These are phyloP conservation scores for Caenorhabditis auriculariae DNA, from an alignment of 2,888 invertebrate genomes.

Conservation along the genomic window DNA sequence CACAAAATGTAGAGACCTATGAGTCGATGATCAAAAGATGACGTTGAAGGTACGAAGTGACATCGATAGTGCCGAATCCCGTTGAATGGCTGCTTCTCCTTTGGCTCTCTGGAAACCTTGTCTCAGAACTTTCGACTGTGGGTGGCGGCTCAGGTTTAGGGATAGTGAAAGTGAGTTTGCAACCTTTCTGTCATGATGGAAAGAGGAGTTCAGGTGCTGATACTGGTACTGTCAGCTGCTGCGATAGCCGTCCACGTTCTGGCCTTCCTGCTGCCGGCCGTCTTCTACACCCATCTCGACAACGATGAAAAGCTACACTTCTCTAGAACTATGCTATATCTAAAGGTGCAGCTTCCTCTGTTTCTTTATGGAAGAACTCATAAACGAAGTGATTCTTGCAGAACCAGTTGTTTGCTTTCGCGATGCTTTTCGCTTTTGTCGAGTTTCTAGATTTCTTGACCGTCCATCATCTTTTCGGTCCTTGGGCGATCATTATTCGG, in stretches of 20 bases:
- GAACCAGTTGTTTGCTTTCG: constrained; percentile 93
- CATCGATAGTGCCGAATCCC: constrained; percentile 57
- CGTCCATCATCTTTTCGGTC: constrained; percentile 97
- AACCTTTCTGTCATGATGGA: background rate
- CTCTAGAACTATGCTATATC: constrained; percentile 73
- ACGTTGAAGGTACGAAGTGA: constrained; percentile 40
- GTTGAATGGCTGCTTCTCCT: constrained; percentile 60
- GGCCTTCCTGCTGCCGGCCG: constrained; percentile 58
- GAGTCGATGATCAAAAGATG: no score
- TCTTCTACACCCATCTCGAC: constrained; percentile 55
- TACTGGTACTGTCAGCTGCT: constrained; percentile 56
- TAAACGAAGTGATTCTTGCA: constrained; percentile 14
- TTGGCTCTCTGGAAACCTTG: constrained; percentile 69
- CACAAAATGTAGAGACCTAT: constrained; percentile 62
- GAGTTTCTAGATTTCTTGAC: constrained; percentile 88
- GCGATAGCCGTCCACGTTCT: constrained; percentile 61
- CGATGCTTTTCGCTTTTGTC: constrained; percentile 91
- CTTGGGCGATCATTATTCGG: constrained; percentile 99
- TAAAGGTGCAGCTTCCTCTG: no score
- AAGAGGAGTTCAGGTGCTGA: constrained; percentile 45
- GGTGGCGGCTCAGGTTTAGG: constrained; percentile 80
- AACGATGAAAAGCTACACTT: constrained; percentile 62
- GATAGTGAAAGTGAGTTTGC: constrained; percentile 51
- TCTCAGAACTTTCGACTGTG: constrained; percentile 95
- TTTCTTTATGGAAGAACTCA: background rate